These are phyloP conservation scores for Parelbella ahira DNA, from an alignment of 2,888 invertebrate species.

Conservation along the genomic window DNA sequence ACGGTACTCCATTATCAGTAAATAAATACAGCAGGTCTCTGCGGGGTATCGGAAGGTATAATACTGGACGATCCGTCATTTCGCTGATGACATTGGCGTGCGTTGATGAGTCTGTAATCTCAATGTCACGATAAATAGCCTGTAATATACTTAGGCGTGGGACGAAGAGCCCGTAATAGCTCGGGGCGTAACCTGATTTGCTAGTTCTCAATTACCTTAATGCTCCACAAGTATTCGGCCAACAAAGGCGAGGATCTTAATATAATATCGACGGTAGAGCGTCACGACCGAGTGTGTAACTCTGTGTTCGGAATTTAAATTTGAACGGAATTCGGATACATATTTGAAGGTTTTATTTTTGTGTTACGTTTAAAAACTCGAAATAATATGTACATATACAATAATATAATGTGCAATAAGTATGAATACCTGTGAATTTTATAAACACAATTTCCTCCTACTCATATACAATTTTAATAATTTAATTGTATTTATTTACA, in stretches of 20 bases:
- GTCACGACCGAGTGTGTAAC: conserved; percentile 37
- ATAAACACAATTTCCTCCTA: too few relatives aligned
- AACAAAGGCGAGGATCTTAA: conserved; percentile 63
- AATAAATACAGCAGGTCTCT: not conserved
- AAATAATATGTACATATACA: too few relatives aligned
- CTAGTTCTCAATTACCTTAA: conserved; percentile 65
- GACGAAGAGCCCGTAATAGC: conserved; percentile 59
- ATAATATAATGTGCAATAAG: too few relatives aligned
- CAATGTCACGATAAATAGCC: conserved; percentile 68
- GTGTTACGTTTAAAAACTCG: not conserved
- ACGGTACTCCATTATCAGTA: conserved; percentile 13
- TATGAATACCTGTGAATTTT: too few relatives aligned
- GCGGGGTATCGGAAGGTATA: conserved; percentile 24
- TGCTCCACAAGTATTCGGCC: conserved; percentile 61
- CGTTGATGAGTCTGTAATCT: conserved; percentile 51
- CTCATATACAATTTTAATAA: too few relatives aligned
- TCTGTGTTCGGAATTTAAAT: conserved; percentile 49
- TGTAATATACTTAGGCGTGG: conserved; percentile 62
- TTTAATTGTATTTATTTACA: too few relatives aligned
- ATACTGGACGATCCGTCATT: conserved; percentile 42
- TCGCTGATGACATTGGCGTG: conserved; percentile 41
- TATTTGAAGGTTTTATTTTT: not conserved
- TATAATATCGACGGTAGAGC: conserved; percentile 55
- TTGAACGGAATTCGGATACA: conserved; percentile 23
- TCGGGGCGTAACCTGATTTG: conserved; percentile 67